Percentiles rank a stretch among this genome's conserved stretches.
These are phyloP conservation scores for Pterostichus niger DNA, from an alignment of 2,888 invertebrate species.

Conservation along the genomic window DNA sequence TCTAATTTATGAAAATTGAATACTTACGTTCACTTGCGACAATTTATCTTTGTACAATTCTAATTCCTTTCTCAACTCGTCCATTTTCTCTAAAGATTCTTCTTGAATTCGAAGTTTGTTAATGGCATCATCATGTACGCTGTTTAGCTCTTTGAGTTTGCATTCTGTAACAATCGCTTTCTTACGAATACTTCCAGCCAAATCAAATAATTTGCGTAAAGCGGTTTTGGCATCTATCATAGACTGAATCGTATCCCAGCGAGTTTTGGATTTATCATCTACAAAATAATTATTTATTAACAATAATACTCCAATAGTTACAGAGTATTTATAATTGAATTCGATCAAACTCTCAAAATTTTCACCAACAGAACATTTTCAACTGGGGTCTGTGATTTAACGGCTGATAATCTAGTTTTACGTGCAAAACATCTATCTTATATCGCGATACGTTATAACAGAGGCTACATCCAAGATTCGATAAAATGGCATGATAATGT, in stretches of 20 bases:
- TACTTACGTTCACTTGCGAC: constrained; percentile 52
- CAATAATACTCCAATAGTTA: background rate
- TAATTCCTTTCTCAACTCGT: constrained; percentile 77
- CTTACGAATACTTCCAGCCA: constrained; percentile 79
- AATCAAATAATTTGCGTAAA: constrained; percentile 83
- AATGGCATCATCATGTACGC: constrained; percentile 76
- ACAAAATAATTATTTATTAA: constrained; percentile 69
- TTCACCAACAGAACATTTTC: too few species aligned
- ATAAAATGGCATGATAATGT: too few species aligned
- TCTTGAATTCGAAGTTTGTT: constrained; percentile 70
- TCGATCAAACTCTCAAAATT: too few species aligned
- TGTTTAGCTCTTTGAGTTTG: constrained; percentile 78
- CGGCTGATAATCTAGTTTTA: too few species aligned
- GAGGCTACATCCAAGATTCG: too few species aligned
- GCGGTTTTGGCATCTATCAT: constrained; percentile 89
- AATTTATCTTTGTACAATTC: constrained; percentile 75
- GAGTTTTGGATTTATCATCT: constrained; percentile 84
- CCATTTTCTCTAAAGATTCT: constrained; percentile 72
- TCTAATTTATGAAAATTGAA: background rate
- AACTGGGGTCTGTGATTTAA: too few species aligned
- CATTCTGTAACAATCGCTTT: constrained; percentile 73
- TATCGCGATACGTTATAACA: too few species aligned
- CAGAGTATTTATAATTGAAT: too few species aligned
- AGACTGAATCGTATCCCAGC: constrained; percentile 86
- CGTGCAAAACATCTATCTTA: too few species aligned